A percentile compares a stretch with the other conserved stretches of the same genome.
phyloP scores from a whole-genome alignment of 2,888 invertebrate genomes.

The Aphodius sticticus region DNA sequence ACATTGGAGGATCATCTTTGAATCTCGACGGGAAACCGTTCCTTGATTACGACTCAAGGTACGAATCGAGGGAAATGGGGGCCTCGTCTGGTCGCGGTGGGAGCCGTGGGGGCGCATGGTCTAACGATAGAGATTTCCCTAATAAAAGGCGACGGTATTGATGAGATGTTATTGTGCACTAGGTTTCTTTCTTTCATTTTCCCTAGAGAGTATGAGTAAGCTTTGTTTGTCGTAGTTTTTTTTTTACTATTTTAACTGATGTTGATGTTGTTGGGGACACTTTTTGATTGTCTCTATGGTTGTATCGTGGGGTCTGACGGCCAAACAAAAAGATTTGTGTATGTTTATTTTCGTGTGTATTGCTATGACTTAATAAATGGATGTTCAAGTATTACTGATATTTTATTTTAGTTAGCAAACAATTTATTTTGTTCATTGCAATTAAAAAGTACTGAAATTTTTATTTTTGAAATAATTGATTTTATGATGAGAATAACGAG shows the following conservation, averaged over 20 bases:
- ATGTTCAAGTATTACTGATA: too few relatives aligned
- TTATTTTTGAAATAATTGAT: too few relatives aligned
- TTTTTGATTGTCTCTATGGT: too few relatives aligned
- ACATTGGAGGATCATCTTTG: not conserved
- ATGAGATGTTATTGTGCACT: constrained; percentile 28
- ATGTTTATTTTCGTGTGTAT: too few relatives aligned
- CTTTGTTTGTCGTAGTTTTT: constrained; percentile 12
- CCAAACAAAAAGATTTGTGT: too few relatives aligned
- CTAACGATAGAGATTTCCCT: constrained; percentile 33
- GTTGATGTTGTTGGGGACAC: not conserved
- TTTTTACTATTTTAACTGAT: not conserved
- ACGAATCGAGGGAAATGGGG: constrained; percentile 29
- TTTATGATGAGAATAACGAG: too few relatives aligned
- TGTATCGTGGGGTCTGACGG: too few relatives aligned
- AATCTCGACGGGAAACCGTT: constrained; percentile 30
- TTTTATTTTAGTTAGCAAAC: too few relatives aligned
- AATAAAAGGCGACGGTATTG: constrained; percentile 37
- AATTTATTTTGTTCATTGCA: too few relatives aligned
- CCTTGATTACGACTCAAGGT: constrained; percentile 20
- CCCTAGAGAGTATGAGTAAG: constrained; percentile 13
- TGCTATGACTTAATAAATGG: too few relatives aligned
- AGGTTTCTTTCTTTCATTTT: constrained; percentile 19
- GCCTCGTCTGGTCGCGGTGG: constrained; percentile 28
- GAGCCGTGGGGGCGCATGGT: constrained; percentile 31
- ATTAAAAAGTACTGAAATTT: too few relatives aligned